Base-by-base conservation (phyloP, 2,113 vertebrate species). In the Panthera tigris region DNA sequence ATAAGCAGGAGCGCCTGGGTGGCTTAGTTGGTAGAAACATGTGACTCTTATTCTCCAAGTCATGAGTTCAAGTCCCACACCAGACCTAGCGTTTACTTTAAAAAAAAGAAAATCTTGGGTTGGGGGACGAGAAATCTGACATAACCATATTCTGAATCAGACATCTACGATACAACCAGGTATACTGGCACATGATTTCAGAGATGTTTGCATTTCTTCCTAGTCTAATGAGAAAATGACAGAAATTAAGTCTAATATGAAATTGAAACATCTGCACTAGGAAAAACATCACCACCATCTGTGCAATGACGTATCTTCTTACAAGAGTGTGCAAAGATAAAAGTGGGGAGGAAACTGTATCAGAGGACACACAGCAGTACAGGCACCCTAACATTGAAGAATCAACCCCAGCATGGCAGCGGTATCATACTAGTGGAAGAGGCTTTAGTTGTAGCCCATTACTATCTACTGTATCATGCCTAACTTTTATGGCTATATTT, bases 341-440 rank as follows among this genome's bases (percentile, higher is more conserved):
- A 73, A 29, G 8, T 18, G 36, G 11, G 61, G 4, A 12, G 27
- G 29, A 18, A 68, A 39, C 10, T 36, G 63, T 10, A 5, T 71
- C 33, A n/a, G 57, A 91, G 25, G 33, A 39, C 25, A 18, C 7
- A 4, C 1, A 14, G 41, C 13, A 23, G 57, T 9, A 23, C 4
- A 12, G 41, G 63, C 11, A 45, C 2, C 4, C 31, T 52, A 33
- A 76, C 68, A 14, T 10, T 25, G 33, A 48, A 78, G 61, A 61
- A 7, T 10, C 50, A 41, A 23, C 25, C 4, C 7, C 4, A 0
- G 57, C 21, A 4, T 0, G 1, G 4, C 4, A 4, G 66, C 4
- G 23, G 57, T 0, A 0, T 4, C 79, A 8, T 0, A 18, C 5
- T 3, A 4, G 9, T 5, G 57, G 66, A 23, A 29, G 10, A 50